Percentiles rank a stretch among this genome's conserved stretches.
These are phyloP conservation scores for Buphagus erythrorhynchus DNA, from an alignment of 2,797 vertebrate species.

Conservation along the genomic window DNA sequence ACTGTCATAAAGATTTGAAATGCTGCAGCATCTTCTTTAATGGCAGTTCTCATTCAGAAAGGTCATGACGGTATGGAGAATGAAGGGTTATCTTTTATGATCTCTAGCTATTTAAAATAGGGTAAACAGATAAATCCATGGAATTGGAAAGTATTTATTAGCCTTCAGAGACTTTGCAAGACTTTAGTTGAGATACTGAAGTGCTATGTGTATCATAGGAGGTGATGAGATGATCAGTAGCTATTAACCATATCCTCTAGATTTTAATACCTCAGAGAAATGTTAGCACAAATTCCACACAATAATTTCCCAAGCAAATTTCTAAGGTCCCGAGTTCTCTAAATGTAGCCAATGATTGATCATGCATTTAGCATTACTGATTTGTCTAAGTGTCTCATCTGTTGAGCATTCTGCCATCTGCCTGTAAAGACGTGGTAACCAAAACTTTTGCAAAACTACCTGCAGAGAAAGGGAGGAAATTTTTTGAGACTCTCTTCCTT, in stretches of 20 bases:
- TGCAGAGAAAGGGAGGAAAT: background rate
- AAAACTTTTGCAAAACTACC: background rate
- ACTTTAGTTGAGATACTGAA: slow-evolving; percentile 35
- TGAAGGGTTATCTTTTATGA: slow-evolving; percentile 70
- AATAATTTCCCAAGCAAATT: background rate
- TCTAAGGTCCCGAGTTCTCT: background rate
- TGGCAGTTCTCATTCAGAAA: slow-evolving; percentile 69
- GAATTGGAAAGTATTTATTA: slow-evolving; percentile 66
- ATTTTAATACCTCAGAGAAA: background rate
- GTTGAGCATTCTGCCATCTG: background rate
- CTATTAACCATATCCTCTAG: background rate
- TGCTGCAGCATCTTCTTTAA: slow-evolving; percentile 46
- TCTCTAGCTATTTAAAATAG: slow-evolving; percentile 65
- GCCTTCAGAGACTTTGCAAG: slow-evolving; percentile 35
- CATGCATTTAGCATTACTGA: background rate
- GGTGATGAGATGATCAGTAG: slow-evolving; percentile 28
- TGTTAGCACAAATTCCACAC: background rate
- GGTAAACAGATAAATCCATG: slow-evolving; percentile 75
- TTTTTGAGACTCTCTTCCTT: background rate
- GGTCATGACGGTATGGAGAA: slow-evolving; percentile 62
- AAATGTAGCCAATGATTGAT: background rate
- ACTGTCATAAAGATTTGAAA: slow-evolving; percentile 72
- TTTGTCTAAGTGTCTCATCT: background rate
- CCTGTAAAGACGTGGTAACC: background rate
- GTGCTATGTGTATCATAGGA: background rate